Conservation (phyloP, 2,113 vertebrate genomes). For the Takifugu flavidus region DNA sequence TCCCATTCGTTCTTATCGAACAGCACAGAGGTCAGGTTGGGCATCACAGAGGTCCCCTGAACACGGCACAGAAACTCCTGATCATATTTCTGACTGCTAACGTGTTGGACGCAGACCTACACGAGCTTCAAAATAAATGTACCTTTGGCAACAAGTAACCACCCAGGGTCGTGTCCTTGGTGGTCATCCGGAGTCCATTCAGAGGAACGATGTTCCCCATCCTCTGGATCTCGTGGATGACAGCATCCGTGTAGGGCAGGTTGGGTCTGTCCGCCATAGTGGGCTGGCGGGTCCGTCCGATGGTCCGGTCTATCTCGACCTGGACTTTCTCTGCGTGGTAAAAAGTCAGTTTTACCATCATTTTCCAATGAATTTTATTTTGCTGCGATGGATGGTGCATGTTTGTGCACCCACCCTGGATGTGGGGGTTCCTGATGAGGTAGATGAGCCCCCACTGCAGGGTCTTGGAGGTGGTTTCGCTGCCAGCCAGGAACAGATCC, state of each 20-base stretch:
- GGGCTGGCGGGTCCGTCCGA: slow-evolving; percentile 63
- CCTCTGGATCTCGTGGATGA: slow-evolving; percentile 84
- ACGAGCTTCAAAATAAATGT: background rate
- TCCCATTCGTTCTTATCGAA: slow-evolving; percentile 79
- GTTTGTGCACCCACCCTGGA: slow-evolving; percentile 78
- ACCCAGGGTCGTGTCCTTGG: slow-evolving; percentile 61
- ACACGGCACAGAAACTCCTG: too few species aligned
- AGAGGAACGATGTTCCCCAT: slow-evolving; percentile 79
- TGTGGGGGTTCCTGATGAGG: slow-evolving; percentile 79
- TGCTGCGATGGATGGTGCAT: background rate
- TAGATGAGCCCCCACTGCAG: slow-evolving; percentile 87
- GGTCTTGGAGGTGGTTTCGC: slow-evolving; percentile 85
- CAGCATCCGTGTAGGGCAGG: slow-evolving; percentile 82
- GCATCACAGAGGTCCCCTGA: slow-evolving; percentile 76
- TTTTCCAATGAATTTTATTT: background rate
- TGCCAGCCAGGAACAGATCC: slow-evolving; percentile 89
- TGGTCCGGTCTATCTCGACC: slow-evolving; percentile 71
- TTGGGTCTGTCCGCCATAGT: slow-evolving; percentile 70
- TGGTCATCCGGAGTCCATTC: slow-evolving; percentile 63
- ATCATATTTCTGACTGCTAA: too few species aligned
- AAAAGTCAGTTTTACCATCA: background rate
- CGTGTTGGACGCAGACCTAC: background rate
- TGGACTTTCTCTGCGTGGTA: slow-evolving; percentile 67
- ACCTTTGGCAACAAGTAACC: slow-evolving; percentile 82
- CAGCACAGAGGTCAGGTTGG: slow-evolving; percentile 81